Evolutionary conservation across 1,140 invertebrate genomes (phyloP).

Genomic region (Leptopilina boulardi): DNA sequence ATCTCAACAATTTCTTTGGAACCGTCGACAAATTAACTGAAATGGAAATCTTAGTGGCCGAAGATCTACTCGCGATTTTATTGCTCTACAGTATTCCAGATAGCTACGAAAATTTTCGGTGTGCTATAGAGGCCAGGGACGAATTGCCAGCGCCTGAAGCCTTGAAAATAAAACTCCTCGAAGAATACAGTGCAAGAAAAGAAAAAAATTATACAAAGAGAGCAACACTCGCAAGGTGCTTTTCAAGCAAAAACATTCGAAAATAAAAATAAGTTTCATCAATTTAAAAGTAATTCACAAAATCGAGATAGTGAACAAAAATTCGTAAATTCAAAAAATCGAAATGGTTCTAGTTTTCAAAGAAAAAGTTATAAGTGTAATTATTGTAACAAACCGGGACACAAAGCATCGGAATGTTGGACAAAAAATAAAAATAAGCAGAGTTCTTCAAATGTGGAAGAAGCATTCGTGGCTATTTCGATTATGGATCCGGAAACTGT

Average conservation of each 20-base stretch:
- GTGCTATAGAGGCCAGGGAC: constrained; percentile 5
- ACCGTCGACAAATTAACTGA: constrained; percentile 22
- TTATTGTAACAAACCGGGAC: not conserved
- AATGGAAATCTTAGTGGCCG: constrained; percentile 16
- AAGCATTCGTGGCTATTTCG: not conserved
- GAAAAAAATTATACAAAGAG: constrained; percentile 18
- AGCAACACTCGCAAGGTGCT: not conserved
- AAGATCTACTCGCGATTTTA: constrained; percentile 24
- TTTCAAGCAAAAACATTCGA: not conserved
- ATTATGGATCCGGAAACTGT: not conserved
- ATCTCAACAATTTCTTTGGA: not conserved
- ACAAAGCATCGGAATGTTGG: constrained; percentile 3
- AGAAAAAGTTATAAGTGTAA: not conserved
- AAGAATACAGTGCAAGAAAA: constrained; percentile 12
- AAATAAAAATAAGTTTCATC: not conserved
- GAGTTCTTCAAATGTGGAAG: constrained; percentile 1
- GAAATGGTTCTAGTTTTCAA: not conserved
- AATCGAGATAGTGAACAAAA: not conserved
- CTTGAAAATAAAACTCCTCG: constrained; percentile 23
- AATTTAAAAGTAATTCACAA: not conserved
- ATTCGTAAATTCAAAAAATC: not conserved
- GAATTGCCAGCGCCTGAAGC: constrained; percentile 9
- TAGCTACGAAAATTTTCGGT: constrained; percentile 27
- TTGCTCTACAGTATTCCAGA: constrained; percentile 29
- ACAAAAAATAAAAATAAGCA: not conserved